phyloP scores from a whole-genome alignment of 2,113 vertebrate genomes.

The Labrus mixtus region DNA sequence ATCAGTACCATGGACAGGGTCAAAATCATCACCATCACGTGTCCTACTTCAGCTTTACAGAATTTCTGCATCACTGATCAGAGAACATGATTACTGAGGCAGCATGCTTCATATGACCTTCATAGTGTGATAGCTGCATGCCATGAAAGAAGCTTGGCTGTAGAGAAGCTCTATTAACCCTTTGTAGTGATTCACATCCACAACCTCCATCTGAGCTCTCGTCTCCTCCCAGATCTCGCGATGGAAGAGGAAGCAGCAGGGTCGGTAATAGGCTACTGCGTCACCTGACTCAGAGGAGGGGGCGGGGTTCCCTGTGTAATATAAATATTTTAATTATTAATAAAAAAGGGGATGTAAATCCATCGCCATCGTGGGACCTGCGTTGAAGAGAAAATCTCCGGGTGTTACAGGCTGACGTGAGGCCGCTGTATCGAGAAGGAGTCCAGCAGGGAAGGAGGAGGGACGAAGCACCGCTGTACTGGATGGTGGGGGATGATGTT shows the following conservation, averaged over 20 bases:
- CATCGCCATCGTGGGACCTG: slow-evolving; percentile 45
- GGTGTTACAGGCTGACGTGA: slow-evolving; percentile 31
- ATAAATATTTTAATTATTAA: slow-evolving; percentile 73
- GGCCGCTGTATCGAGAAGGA: slow-evolving; percentile 41
- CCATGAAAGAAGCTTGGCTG: slow-evolving; percentile 31
- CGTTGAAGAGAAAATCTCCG: slow-evolving; percentile 48
- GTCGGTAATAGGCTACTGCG: slow-evolving; percentile 56
- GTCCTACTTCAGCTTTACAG: not conserved
- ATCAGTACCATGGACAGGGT: slow-evolving; percentile 74
- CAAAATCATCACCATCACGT: not conserved
- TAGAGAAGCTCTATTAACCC: slow-evolving; percentile 34
- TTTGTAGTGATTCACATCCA: slow-evolving; percentile 10
- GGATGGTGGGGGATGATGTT: slow-evolving; percentile 54
- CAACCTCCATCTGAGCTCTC: slow-evolving; percentile 3
- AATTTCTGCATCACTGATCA: not conserved
- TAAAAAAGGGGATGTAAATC: slow-evolving; percentile 53
- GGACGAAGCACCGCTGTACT: slow-evolving; percentile 18
- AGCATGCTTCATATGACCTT: slow-evolving; percentile 68
- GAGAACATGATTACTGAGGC: not conserved
- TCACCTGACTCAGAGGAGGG: slow-evolving; percentile 72
- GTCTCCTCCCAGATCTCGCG: slow-evolving; percentile 61
- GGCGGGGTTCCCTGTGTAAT: slow-evolving; percentile 62
- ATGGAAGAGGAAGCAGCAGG: slow-evolving; percentile 43
- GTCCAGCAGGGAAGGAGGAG: slow-evolving; percentile 40
- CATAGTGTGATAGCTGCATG: slow-evolving; percentile 23